A percentile compares a stretch with the other conserved stretches of the same genome.
These are phyloP conservation scores for Nymphalis c-album DNA, from an alignment of 2,888 invertebrate species.

Conservation along the genomic window DNA sequence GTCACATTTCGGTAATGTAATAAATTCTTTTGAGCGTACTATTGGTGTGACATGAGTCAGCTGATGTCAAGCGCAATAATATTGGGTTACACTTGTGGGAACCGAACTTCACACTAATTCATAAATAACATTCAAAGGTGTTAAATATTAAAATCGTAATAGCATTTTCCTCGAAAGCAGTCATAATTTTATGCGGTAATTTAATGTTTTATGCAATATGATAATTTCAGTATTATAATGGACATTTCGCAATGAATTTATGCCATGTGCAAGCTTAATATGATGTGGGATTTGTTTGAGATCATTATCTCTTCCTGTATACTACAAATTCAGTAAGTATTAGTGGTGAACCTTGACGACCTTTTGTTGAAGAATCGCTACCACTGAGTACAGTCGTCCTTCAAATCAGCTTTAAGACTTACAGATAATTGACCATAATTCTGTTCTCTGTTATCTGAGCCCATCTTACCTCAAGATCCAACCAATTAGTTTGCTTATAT, in stretches of 20 bases:
- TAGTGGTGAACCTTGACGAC: no score
- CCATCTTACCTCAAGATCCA: no score
- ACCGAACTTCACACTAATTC: constrained; percentile 6
- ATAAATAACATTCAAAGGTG: neutral
- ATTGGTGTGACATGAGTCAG: constrained; percentile 12
- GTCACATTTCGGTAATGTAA: constrained; percentile 9
- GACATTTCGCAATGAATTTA: constrained; percentile 8
- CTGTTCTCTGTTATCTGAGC: no score
- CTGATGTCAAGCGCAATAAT: constrained; percentile 19
- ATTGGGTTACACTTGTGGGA: constrained; percentile 12
- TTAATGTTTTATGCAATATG: constrained; percentile 10
- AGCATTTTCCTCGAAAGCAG: constrained; percentile 10
- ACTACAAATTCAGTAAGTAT: neutral
- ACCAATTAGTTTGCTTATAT: no score
- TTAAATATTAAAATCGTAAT: constrained; percentile 8
- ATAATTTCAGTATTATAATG: constrained; percentile 4
- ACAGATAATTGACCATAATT: neutral
- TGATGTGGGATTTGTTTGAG: constrained; percentile 18
- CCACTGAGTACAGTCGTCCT: neutral
- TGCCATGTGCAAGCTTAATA: constrained; percentile 11
- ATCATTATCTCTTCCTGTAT: constrained; percentile 18
- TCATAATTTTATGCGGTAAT: constrained; percentile 13
- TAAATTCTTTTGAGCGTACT: neutral
- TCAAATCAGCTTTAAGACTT: neutral
- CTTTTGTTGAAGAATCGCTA: no score